Conservation (phyloP, 1,140 invertebrate species). For the Lordiphosa mommai region DNA sequence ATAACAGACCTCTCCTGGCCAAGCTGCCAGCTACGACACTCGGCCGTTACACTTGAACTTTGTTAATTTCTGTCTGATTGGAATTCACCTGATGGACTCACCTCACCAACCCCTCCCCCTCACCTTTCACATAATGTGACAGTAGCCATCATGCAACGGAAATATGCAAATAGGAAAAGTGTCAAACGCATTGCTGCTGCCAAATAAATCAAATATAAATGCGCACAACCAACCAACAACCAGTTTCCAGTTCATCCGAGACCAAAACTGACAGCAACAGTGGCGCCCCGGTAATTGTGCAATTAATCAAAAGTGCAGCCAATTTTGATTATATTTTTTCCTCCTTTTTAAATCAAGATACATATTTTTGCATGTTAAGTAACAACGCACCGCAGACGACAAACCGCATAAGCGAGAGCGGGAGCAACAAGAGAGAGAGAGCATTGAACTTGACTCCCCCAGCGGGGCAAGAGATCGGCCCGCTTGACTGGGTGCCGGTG, state of each 20-base stretch:
- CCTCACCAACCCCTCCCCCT: background rate
- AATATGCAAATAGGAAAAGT: slow-evolving; percentile 57
- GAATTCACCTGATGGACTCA: slow-evolving; percentile 9
- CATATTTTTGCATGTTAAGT: slow-evolving; percentile 29
- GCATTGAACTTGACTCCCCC: slow-evolving; percentile 60
- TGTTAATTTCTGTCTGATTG: background rate
- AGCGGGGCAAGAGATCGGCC: slow-evolving; percentile 40
- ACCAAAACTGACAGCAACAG: slow-evolving; percentile 32
- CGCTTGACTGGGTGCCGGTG: slow-evolving; percentile 51
- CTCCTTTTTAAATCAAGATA: too few relatives aligned
- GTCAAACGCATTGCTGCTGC: slow-evolving; percentile 43
- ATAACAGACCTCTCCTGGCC: too few relatives aligned
- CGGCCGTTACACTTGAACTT: too few relatives aligned
- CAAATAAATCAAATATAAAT: slow-evolving; percentile 45
- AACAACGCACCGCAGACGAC: slow-evolving; percentile 37
- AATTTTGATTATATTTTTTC: slow-evolving; percentile 58
- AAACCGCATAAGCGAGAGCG: slow-evolving; percentile 3
- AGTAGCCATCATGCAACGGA: background rate
- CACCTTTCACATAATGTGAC: background rate
- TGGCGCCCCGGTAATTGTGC: slow-evolving; percentile 35
- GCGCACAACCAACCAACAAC: slow-evolving; percentile 14
- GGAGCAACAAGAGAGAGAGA: slow-evolving; percentile 26
- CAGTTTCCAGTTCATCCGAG: slow-evolving; percentile 37
- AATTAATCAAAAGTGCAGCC: slow-evolving; percentile 65
- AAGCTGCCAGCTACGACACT: too few relatives aligned